A percentile compares a stretch with the other conserved stretches of the same genome.
Conservation (phyloP, 2,113 vertebrate genomes). For the Planiliza haematocheilus region DNA sequence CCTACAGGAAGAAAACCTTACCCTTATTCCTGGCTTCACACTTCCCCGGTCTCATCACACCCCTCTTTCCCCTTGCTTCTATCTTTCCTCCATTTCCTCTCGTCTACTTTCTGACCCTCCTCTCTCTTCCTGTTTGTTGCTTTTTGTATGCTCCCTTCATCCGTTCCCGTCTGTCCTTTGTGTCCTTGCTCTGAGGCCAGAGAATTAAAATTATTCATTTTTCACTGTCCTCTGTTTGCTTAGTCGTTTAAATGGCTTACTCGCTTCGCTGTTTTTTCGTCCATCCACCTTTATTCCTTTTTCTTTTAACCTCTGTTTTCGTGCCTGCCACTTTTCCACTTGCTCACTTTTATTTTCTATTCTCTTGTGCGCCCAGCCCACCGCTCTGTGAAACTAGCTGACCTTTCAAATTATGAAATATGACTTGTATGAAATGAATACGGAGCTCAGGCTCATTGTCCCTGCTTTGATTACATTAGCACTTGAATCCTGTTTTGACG, state of each 20-base stretch:
- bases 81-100: slow-evolving; percentile 20
- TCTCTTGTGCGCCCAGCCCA: neutral
- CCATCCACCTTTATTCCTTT: slow-evolving; percentile 2
- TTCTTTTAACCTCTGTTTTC: neutral
- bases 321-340: neutral
- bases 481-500: slow-evolving; percentile 1
- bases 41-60: slow-evolving; percentile 6
- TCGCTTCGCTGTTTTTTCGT: neutral
- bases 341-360: slow-evolving; percentile 5
- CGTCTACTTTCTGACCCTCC: neutral
- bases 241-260: slow-evolving; percentile 25
- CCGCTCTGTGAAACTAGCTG: slow-evolving; percentile 1
- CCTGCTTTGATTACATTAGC: slow-evolving; percentile 13
- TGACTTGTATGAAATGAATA: slow-evolving; percentile 12
- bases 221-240: slow-evolving; percentile 31
- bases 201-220: slow-evolving; percentile 58
- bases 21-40: neutral
- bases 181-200: slow-evolving; percentile 68
- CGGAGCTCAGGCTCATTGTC: slow-evolving; percentile 10
- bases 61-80: neutral
- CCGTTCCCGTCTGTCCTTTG: slow-evolving; percentile 48
- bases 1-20: neutral
- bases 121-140: slow-evolving; percentile 37
- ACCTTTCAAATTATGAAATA: slow-evolving; percentile 26
- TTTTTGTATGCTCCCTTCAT: slow-evolving; percentile 41